Conservation (phyloP, 2,113 vertebrate genomes). For the Psettodes erumei region DNA sequence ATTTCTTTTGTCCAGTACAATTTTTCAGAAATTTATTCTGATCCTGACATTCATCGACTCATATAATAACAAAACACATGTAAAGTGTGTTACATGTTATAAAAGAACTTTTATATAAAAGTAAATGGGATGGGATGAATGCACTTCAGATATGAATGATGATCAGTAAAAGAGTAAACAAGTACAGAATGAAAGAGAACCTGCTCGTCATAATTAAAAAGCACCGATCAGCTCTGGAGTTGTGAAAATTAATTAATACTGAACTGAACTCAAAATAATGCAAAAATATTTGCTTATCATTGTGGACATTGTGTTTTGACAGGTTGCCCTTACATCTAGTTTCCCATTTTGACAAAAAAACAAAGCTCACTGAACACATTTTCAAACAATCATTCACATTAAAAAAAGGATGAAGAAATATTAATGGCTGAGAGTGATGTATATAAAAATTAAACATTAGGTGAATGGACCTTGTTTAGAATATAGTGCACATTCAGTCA, state of each 20-base stretch:
- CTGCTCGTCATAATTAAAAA: slow-evolving; percentile 14
- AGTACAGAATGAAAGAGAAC: slow-evolving; percentile 3
- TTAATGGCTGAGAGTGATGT: background rate
- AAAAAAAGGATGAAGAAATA: slow-evolving; percentile 2
- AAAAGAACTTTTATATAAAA: slow-evolving; percentile 25
- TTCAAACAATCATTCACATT: background rate
- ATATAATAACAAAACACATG: background rate
- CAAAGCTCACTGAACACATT: slow-evolving; percentile 3
- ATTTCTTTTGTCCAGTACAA: slow-evolving; percentile 14
- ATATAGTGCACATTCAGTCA: slow-evolving; percentile 8
- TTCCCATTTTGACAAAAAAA: slow-evolving; percentile 13
- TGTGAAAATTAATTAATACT: background rate
- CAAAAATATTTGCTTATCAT: background rate
- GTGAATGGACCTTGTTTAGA: background rate
- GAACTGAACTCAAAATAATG: slow-evolving; percentile 20
- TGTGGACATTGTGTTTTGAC: background rate
- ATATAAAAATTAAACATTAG: slow-evolving; percentile 16
- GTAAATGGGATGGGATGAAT: too few relatives aligned
- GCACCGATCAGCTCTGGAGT: background rate
- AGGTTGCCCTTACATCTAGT: background rate
- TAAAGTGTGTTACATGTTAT: slow-evolving; percentile 26
- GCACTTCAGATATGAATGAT: background rate
- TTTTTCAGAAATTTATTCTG: background rate
- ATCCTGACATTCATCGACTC: slow-evolving; percentile 19
- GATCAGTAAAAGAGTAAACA: slow-evolving; percentile 11